Evolutionary conservation across 2,113 vertebrate genomes (phyloP).

Genomic region (Ailuropoda melanoleuca): DNA sequence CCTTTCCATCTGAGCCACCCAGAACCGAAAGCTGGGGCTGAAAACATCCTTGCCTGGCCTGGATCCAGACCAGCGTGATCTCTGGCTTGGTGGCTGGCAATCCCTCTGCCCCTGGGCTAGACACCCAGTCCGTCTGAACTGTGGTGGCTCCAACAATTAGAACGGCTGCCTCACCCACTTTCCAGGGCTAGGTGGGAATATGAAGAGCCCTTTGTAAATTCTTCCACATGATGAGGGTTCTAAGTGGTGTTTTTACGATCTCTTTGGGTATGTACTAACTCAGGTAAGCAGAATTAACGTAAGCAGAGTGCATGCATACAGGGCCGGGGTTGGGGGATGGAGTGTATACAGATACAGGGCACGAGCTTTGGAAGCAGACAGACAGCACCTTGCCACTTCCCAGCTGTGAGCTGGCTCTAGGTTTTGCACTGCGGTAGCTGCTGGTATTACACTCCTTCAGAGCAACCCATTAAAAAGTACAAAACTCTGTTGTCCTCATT

Average conservation of each 20-base stretch:
- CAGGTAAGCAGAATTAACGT: background rate
- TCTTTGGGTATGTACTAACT: background rate
- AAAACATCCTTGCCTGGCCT: background rate
- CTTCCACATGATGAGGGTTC: background rate
- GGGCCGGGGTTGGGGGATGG: fast-evolving
- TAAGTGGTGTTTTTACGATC: background rate
- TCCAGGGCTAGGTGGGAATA: background rate
- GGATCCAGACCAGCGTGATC: background rate
- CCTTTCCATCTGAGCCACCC: background rate
- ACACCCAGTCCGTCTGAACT: background rate
- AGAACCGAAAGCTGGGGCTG: background rate
- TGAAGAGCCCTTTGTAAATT: background rate
- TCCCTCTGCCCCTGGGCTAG: background rate
- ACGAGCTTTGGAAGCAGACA: background rate
- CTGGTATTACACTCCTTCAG: background rate
- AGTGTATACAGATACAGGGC: background rate
- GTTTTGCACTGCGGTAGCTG: background rate
- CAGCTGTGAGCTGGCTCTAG: background rate
- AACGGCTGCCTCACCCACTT: background rate
- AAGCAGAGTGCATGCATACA: background rate
- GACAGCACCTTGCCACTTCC: background rate
- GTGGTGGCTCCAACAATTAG: background rate
- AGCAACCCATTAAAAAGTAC: background rate
- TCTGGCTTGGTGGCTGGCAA: background rate
- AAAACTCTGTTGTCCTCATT: conserved; percentile 15